A percentile compares a stretch with the other conserved stretches of the same genome.
Conservation (phyloP, 2,797 vertebrate genomes). For the Xyrichtys novacula region DNA sequence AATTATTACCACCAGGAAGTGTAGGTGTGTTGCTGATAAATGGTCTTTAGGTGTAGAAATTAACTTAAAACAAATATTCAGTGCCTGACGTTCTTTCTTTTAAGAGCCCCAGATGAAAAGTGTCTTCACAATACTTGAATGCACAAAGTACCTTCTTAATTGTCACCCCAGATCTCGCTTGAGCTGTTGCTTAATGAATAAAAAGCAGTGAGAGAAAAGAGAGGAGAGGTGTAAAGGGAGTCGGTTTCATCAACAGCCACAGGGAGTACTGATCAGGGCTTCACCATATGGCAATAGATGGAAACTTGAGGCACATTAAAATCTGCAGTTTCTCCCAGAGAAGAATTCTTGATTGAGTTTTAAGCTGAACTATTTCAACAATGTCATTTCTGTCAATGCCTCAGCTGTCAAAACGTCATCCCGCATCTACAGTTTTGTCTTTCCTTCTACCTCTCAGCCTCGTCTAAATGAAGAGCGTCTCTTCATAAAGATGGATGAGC, state of each 20-base stretch:
- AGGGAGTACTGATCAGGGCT: conserved; percentile 25
- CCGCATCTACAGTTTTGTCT: neutral
- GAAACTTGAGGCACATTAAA: conserved; percentile 36
- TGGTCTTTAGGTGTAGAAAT: too few species aligned
- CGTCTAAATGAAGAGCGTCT: conserved; percentile 19
- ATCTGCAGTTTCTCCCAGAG: conserved; percentile 9
- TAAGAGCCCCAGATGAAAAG: conserved; percentile 30
- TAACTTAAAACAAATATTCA: too few species aligned
- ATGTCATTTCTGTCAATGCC: conserved; percentile 22
- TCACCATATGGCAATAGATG: conserved; percentile 40
- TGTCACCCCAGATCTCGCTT: conserved; percentile 30
- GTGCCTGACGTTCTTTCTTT: conserved; percentile 59
- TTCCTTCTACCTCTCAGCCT: conserved; percentile 5
- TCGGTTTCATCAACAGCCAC: conserved; percentile 21
- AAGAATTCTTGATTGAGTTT: conserved; percentile 4
- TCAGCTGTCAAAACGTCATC: conserved; percentile 34
- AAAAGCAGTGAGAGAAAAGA: conserved; percentile 18
- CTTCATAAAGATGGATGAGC: conserved; percentile 59
- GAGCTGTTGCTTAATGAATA: conserved; percentile 49
- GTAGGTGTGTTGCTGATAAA: too few species aligned
- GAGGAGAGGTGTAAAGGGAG: conserved; percentile 26
- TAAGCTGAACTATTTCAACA: conserved; percentile 13
- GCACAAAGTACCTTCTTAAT: conserved; percentile 23
- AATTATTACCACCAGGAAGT: too few species aligned
- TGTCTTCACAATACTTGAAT: conserved; percentile 36